A percentile compares a stretch with the other conserved stretches of the same genome.
Conservation (phyloP, 2,113 vertebrate genomes). For the Amphilophus citrinellus region DNA sequence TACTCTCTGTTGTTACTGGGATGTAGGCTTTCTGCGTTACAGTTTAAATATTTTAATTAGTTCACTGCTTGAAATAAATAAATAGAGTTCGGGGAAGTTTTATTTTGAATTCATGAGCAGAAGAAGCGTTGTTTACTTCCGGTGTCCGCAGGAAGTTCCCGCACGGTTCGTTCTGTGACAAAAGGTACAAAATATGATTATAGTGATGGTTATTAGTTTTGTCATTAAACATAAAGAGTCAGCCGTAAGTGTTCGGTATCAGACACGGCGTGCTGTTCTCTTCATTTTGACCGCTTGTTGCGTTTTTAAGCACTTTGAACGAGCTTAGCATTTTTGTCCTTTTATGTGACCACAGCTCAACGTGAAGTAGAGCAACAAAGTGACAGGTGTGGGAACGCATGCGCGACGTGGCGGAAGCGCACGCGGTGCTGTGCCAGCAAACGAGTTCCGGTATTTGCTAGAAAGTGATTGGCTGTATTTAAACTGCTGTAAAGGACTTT, state of each 20-base stretch:
- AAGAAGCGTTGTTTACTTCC: background rate
- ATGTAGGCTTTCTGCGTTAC: too few relatives aligned
- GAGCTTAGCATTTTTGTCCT: background rate
- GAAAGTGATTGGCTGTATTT: too few relatives aligned
- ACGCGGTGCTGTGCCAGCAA: too few relatives aligned
- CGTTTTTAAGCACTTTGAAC: background rate
- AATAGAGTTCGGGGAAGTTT: background rate
- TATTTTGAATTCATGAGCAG: conserved; percentile 37
- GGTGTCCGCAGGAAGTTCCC: background rate
- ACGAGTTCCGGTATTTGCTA: too few relatives aligned
- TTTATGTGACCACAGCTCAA: background rate
- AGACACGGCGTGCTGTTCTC: background rate
- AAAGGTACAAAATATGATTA: background rate
- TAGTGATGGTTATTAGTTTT: background rate
- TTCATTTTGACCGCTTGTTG: background rate
- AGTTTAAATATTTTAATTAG: too few relatives aligned
- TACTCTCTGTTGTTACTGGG: too few relatives aligned
- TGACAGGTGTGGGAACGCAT: background rate
- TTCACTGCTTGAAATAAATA: too few relatives aligned
- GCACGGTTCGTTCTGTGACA: rapidly evolving
- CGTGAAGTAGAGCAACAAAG: background rate
- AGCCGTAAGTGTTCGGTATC: too few relatives aligned
- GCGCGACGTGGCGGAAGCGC: background rate
- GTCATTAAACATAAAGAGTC: rapidly evolving
- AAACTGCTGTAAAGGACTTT: too few relatives aligned